These are phyloP conservation scores for Phataginus tricuspis DNA, from an alignment of 2,797 vertebrate genomes.

Conservation along the genomic window DNA sequence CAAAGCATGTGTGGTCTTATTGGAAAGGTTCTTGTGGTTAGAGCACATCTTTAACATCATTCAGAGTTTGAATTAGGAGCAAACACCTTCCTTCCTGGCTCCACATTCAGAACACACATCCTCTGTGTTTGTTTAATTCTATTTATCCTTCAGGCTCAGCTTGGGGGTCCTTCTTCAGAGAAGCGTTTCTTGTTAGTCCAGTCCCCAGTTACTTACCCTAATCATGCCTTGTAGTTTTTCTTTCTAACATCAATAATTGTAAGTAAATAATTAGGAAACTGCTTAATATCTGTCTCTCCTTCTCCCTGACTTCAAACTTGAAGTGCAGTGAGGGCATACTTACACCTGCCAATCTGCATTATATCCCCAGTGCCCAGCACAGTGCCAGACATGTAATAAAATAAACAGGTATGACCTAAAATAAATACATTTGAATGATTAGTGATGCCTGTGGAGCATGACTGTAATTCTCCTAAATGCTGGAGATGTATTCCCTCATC, in stretches of 20 bases:
- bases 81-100: background rate
- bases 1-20: accelerated
- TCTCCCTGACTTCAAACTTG: background rate
- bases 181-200: background rate
- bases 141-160: background rate
- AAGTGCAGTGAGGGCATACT: background rate
- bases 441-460: background rate
- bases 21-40: background rate
- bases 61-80: background rate
- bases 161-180: background rate
- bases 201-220: background rate
- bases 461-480: background rate
- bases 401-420: background rate
- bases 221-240: background rate
- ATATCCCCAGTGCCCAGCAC: background rate
- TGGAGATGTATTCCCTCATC: background rate
- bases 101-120: background rate
- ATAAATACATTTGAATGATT: background rate
- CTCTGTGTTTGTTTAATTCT: background rate
- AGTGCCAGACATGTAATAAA: background rate
- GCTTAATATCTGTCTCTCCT: background rate
- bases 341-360: background rate
- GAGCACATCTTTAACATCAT: background rate
- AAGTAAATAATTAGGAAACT: background rate
- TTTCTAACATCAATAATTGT: background rate